Evolutionary conservation across 2,888 invertebrate species (phyloP).

Genomic region (Xestia rhomboidea): DNA sequence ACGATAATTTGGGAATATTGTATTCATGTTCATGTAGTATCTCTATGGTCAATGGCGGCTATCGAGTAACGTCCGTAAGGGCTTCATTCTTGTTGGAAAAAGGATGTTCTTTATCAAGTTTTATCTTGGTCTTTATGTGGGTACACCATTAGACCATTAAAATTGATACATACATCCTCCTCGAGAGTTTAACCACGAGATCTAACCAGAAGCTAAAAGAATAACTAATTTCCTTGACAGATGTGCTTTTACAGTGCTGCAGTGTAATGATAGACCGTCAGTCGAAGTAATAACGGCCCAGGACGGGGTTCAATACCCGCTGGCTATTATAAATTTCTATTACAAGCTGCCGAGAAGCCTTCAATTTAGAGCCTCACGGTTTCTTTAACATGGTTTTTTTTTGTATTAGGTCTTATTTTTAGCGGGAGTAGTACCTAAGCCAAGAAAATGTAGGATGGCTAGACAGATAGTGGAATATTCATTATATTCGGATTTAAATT

Average conservation of each 20-base stretch:
- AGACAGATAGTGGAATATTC: slow-evolving; percentile 2
- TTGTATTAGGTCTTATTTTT: slow-evolving; percentile 53
- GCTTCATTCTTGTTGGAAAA: neutral
- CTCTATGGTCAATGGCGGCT: neutral
- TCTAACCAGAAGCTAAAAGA: slow-evolving; percentile 20
- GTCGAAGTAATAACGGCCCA: slow-evolving; percentile 60
- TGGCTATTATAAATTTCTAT: slow-evolving; percentile 64
- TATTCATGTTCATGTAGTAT: neutral
- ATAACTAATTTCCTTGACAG: slow-evolving; percentile 37
- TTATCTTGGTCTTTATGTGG: too few species aligned
- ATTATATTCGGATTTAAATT: slow-evolving; percentile 3
- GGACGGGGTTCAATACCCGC: slow-evolving; percentile 71
- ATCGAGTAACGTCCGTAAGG: neutral
- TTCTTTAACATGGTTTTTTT: slow-evolving; percentile 53
- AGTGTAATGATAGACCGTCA: slow-evolving; percentile 67
- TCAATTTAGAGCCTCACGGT: slow-evolving; percentile 66
- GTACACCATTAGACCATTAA: neutral
- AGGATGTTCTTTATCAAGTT: neutral
- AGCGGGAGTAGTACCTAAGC: slow-evolving; percentile 10
- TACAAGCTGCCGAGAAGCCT: slow-evolving; percentile 59
- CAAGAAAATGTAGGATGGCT: slow-evolving; percentile 2
- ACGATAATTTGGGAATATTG: slow-evolving; percentile 10
- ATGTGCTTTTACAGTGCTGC: slow-evolving; percentile 38
- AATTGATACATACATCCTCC: slow-evolving; percentile 1
- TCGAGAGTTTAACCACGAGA: neutral